Percentiles rank a stretch among this genome's conserved stretches.
phyloP scores from a whole-genome alignment of 2,888 invertebrate species.

The Agrenia bidenticulata region DNA sequence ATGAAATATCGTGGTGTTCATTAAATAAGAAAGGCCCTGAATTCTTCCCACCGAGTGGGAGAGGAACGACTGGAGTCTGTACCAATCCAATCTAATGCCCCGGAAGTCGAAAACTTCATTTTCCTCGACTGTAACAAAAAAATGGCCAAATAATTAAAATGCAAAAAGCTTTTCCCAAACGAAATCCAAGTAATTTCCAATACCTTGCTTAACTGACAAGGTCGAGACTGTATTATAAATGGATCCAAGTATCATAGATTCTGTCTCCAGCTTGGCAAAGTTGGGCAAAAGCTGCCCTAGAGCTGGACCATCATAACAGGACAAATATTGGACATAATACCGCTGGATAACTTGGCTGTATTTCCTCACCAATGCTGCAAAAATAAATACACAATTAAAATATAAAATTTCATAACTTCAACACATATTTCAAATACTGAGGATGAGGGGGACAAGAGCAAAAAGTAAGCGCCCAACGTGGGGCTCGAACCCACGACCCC shows the following conservation, averaged over 20 bases:
- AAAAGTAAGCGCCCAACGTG: constrained; percentile 28
- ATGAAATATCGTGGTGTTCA: constrained; percentile 95
- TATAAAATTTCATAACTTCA: too few species aligned
- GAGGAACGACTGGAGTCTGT: constrained; percentile 90
- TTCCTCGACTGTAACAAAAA: constrained; percentile 71
- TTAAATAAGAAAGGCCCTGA: constrained; percentile 76
- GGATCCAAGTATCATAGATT: constrained; percentile 89
- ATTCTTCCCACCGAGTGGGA: constrained; percentile 65
- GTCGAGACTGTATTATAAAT: constrained; percentile 84
- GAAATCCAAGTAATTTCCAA: not conserved
- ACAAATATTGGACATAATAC: constrained; percentile 95
- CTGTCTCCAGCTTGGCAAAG: constrained; percentile 84
- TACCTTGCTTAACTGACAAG: constrained; percentile 81
- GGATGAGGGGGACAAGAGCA: constrained; percentile 4
- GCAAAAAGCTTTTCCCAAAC: not conserved
- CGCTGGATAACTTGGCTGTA: constrained; percentile 96
- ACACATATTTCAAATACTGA: too few species aligned
- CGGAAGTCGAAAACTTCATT: constrained; percentile 94
- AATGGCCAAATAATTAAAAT: constrained; percentile 3
- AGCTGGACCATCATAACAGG: constrained; percentile 92
- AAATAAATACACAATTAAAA: not conserved
- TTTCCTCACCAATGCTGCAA: constrained; percentile 76
- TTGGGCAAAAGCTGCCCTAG: constrained; percentile 81
- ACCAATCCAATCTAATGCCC: constrained; percentile 95
- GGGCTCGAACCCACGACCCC: constrained; percentile 35